Evolutionary conservation across 2,888 invertebrate genomes (phyloP).

Genomic region (Xanthostigma xanthostigma): DNA sequence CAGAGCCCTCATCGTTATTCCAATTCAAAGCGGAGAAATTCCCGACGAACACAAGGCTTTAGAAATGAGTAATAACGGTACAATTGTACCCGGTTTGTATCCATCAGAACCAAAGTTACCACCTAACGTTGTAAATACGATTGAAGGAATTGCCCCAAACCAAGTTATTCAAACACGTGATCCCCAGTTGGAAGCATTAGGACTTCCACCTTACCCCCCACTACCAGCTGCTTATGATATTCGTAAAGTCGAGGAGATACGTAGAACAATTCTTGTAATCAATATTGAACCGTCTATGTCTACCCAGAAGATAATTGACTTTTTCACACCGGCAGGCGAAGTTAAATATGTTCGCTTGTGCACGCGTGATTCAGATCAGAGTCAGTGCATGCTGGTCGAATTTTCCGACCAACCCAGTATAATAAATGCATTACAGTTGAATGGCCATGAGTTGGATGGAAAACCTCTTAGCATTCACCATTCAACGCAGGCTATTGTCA

Average conservation of each 20-base stretch:
- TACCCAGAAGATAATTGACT: conserved; percentile 75
- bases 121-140: conserved; percentile 74
- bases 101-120: conserved; percentile 77
- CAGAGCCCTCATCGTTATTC: conserved; percentile 88
- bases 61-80: conserved; percentile 82
- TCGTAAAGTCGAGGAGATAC: conserved; percentile 85
- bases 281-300: conserved; percentile 55
- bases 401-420: conserved; percentile 85
- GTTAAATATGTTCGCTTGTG: conserved; percentile 91
- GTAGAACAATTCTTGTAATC: conserved; percentile 77
- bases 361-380: conserved; percentile 61
- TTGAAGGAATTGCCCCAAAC: conserved; percentile 68
- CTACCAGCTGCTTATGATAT: conserved; percentile 78
- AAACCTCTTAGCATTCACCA: conserved; percentile 61
- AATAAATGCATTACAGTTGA: conserved; percentile 70
- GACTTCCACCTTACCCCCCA: conserved; percentile 82
- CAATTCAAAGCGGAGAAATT: conserved; percentile 75
- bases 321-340: conserved; percentile 77
- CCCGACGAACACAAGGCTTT: conserved; percentile 92
- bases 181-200: conserved; percentile 66
- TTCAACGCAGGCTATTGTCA: conserved; percentile 79
- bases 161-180: conserved; percentile 76
- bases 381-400: conserved; percentile 77
- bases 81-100: conserved; percentile 72
- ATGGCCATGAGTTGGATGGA: conserved; percentile 63